Percentiles rank a stretch among this genome's conserved stretches.
phyloP scores from a whole-genome alignment of 2,888 invertebrate species.

The Bibio marci region DNA sequence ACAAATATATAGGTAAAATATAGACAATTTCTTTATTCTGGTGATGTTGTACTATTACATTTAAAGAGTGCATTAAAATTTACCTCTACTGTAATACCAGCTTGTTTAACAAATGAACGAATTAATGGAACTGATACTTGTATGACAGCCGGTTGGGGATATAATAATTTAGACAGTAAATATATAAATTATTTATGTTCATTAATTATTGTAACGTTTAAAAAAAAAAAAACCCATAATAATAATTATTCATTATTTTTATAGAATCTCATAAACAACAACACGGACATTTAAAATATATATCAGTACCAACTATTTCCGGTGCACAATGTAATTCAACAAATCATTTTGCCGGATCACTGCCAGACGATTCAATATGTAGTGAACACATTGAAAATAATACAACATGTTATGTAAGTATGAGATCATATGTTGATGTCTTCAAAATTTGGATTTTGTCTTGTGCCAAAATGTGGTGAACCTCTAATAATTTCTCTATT shows the following conservation, averaged over 20 bases:
- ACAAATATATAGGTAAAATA: constrained; percentile 30
- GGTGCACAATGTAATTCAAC: constrained; percentile 40
- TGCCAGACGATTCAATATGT: constrained; percentile 39
- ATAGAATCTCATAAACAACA: neutral
- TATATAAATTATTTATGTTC: neutral
- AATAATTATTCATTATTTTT: neutral
- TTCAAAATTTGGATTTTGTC: neutral
- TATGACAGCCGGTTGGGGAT: constrained; percentile 37
- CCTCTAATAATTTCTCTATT: neutral
- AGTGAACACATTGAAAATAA: constrained; percentile 34
- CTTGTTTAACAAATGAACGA: constrained; percentile 34
- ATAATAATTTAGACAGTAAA: constrained; percentile 4
- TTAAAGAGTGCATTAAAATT: constrained; percentile 33
- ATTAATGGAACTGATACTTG: constrained; percentile 35
- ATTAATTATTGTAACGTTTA: no score
- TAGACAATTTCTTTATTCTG: constrained; percentile 36
- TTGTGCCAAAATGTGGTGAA: neutral
- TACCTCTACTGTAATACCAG: constrained; percentile 34
- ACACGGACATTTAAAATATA: no score
- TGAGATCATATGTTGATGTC: neutral
- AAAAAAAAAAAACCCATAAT: neutral
- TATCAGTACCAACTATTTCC: constrained; percentile 27
- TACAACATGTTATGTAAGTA: constrained; percentile 15
- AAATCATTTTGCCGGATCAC: constrained; percentile 39
- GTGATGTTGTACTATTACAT: constrained; percentile 39